Conservation (phyloP, 2,888 invertebrate genomes). For the Oscheius onirici region DNA sequence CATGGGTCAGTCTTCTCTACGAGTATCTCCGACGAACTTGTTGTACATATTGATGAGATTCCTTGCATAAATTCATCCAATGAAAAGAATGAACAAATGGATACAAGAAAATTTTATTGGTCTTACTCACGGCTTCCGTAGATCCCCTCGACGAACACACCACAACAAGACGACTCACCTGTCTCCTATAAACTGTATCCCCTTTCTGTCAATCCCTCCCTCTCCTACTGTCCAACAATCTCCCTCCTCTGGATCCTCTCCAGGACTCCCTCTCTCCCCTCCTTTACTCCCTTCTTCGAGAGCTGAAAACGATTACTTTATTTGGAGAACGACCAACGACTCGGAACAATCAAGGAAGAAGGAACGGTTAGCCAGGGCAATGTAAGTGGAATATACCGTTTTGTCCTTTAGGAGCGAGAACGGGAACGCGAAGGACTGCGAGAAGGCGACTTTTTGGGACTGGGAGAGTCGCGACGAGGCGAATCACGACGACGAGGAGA, state of each 20-base stretch:
- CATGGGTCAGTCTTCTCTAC: too few relatives aligned
- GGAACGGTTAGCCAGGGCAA: neutral
- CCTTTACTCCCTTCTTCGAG: conserved; percentile 6
- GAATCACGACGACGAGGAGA: conserved; percentile 77
- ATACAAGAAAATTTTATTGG: too few relatives aligned
- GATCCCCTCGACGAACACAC: too few relatives aligned
- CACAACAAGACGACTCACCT: too few relatives aligned
- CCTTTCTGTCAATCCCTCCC: neutral
- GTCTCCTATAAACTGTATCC: neutral
- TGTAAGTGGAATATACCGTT: neutral
- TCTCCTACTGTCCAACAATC: neutral
- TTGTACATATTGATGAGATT: too few relatives aligned
- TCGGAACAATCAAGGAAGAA: neutral
- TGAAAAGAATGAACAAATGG: neutral
- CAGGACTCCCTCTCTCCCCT: neutral
- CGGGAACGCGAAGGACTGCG: conserved; percentile 28
- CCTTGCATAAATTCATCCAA: too few relatives aligned
- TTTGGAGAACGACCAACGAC: neutral
- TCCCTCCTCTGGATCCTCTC: conserved; percentile 16
- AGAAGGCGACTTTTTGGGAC: conserved; percentile 26
- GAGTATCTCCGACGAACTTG: too few relatives aligned
- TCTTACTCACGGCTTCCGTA: too few relatives aligned
- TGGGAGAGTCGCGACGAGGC: conserved; percentile 14
- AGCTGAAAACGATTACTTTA: conserved; percentile 30
- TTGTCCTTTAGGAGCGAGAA: conserved; percentile 25